Evolutionary conservation across 1,140 invertebrate species (phyloP).

Genomic region (Bombus difficillimus): DNA sequence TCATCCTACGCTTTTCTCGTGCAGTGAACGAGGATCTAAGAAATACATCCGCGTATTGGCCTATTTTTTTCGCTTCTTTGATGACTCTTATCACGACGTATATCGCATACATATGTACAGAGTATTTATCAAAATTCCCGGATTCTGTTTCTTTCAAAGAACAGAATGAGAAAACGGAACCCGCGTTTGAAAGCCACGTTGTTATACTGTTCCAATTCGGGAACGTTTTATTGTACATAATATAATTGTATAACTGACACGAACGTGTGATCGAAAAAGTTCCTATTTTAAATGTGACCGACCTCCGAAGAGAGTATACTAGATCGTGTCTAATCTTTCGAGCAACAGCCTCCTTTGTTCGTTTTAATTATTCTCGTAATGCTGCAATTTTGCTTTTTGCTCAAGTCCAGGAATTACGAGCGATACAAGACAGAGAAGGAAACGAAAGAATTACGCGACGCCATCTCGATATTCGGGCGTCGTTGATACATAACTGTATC

Average conservation of each 20-base stretch:
- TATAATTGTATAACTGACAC: slow-evolving; percentile 64
- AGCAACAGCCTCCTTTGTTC: slow-evolving; percentile 20
- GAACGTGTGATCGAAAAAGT: slow-evolving; percentile 79
- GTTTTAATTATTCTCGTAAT: slow-evolving; percentile 22
- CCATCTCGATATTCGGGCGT: neutral
- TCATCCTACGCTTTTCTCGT: neutral
- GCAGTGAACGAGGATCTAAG: neutral
- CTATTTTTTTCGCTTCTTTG: neutral
- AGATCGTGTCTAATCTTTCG: slow-evolving; percentile 19
- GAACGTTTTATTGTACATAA: slow-evolving; percentile 69
- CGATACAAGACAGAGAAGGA: neutral
- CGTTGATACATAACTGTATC: slow-evolving; percentile 10
- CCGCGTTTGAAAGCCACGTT: slow-evolving; percentile 68
- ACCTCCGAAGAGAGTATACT: slow-evolving; percentile 47
- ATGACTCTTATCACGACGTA: neutral
- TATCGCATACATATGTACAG: neutral
- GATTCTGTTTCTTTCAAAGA: neutral
- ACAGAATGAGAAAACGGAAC: neutral
- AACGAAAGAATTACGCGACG: neutral
- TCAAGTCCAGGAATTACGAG: slow-evolving; percentile 50
- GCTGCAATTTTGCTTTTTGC: slow-evolving; percentile 39
- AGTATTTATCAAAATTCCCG: neutral
- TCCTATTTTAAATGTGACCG: slow-evolving; percentile 79
- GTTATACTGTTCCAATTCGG: slow-evolving; percentile 74
- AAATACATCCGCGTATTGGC: neutral